Percentiles rank a stretch among this genome's conserved stretches.
Evolutionary conservation across 2,888 invertebrate species (phyloP).

Genomic region (Athalia cordata): DNA sequence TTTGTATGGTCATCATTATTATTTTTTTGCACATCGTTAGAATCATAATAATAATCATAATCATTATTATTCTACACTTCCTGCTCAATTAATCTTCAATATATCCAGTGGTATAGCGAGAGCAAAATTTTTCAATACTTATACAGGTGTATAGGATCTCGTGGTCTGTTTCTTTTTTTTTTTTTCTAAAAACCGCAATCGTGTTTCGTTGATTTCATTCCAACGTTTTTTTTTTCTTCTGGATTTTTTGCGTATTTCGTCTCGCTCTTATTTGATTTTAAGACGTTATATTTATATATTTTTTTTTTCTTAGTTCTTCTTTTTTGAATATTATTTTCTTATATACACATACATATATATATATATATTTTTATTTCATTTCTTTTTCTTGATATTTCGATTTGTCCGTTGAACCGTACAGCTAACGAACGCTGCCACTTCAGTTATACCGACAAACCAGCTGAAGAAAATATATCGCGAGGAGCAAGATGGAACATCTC

Average conservation of each 20-base stretch:
- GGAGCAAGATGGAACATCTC: slow-evolving; percentile 15
- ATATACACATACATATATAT: background rate
- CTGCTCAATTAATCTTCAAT: background rate
- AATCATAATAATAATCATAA: background rate
- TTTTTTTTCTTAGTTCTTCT: background rate
- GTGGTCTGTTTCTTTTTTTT: background rate
- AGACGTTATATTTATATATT: background rate
- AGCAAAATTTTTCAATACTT: too few relatives aligned
- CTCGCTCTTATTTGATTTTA: background rate
- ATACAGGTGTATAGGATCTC: background rate
- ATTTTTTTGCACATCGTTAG: too few relatives aligned
- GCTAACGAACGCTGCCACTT: slow-evolving; percentile 26
- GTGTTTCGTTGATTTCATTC: background rate
- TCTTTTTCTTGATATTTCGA: slow-evolving; percentile 1
- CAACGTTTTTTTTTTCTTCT: background rate
- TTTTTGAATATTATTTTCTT: background rate
- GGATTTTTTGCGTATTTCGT: background rate
- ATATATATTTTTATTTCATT: slow-evolving; percentile 7
- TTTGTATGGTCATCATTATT: background rate
- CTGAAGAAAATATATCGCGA: slow-evolving; percentile 2
- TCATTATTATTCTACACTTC: background rate
- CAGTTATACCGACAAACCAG: background rate
- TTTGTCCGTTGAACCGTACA: slow-evolving; percentile 19
- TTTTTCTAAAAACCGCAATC: background rate
- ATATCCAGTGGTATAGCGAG: too few relatives aligned